phyloP scores from a whole-genome alignment of 2,888 invertebrate species.

The Lasioglossum lativentre region DNA sequence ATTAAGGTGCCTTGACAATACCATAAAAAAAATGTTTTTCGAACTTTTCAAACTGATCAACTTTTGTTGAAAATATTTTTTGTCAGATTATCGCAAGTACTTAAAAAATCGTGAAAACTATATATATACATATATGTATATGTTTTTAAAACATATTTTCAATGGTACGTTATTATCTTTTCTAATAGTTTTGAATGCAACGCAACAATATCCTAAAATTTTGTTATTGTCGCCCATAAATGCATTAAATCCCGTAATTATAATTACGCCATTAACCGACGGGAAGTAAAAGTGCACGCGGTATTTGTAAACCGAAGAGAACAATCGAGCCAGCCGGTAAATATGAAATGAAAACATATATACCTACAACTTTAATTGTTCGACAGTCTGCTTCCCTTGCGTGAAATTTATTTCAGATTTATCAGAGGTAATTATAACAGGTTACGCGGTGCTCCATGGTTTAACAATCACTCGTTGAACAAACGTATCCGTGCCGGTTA shows the following conservation, averaged over 20 bases:
- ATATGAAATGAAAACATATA: background rate
- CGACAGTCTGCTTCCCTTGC: background rate
- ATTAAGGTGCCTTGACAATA: no score
- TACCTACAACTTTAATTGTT: background rate
- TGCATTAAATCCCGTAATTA: background rate
- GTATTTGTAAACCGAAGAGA: background rate
- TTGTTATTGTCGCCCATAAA: background rate
- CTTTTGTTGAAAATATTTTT: no score
- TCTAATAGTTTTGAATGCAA: no score
- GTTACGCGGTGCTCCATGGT: background rate
- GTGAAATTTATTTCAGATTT: conserved; percentile 17
- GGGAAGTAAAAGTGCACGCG: background rate
- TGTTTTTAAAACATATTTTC: no score
- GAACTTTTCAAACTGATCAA: no score
- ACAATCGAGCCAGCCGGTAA: background rate
- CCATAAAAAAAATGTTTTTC: no score
- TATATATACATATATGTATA: no score
- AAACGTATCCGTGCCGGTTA: conserved; percentile 8
- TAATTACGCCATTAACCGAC: background rate
- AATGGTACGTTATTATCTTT: no score
- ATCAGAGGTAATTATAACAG: conserved; percentile 4
- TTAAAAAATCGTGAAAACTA: no score
- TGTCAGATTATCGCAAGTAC: no score
- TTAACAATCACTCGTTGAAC: conserved; percentile 33
- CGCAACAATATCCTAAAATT: no score